A percentile compares a stretch with the other conserved stretches of the same genome.
Conservation (phyloP, 2,888 invertebrate genomes). For the Furcula furcula region DNA sequence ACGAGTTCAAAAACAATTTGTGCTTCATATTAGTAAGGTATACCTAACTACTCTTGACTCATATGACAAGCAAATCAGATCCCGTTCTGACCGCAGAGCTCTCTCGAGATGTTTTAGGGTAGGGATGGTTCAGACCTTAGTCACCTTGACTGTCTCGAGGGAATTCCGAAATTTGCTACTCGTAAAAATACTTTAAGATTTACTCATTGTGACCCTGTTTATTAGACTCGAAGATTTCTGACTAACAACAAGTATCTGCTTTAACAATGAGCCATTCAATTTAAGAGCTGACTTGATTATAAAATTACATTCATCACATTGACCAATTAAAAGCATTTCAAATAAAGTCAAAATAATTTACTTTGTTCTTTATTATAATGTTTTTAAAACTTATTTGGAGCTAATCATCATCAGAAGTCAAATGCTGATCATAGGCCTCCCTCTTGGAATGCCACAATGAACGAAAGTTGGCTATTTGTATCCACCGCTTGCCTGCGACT, state of each 20-base stretch:
- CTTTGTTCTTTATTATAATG: too few relatives aligned
- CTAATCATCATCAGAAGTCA: too few relatives aligned
- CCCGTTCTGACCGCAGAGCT: slow-evolving; percentile 4
- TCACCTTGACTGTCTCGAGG: slow-evolving; percentile 22
- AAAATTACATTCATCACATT: too few relatives aligned
- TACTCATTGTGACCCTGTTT: slow-evolving; percentile 18
- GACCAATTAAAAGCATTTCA: too few relatives aligned
- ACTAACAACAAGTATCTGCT: not conserved
- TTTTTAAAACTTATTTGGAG: too few relatives aligned
- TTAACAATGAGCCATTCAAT: not conserved
- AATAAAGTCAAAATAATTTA: too few relatives aligned
- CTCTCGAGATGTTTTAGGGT: slow-evolving; percentile 10
- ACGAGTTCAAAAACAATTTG: not conserved
- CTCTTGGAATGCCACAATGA: too few relatives aligned
- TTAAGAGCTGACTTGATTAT: too few relatives aligned
- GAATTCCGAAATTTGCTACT: slow-evolving; percentile 16
- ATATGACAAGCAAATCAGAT: slow-evolving; percentile 4
- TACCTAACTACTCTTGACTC: not conserved
- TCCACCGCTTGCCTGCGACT: too few relatives aligned
- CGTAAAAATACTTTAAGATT: slow-evolving; percentile 17
- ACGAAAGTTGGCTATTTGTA: too few relatives aligned
- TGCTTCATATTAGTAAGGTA: not conserved
- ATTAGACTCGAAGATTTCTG: slow-evolving; percentile 7
- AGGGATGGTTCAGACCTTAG: slow-evolving; percentile 22
- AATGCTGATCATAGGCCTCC: too few relatives aligned